Percentiles rank a stretch among this genome's conserved stretches.
Evolutionary conservation across 2,797 vertebrate genomes (phyloP).

Genomic region (Scolopax bukidnonensis): DNA sequence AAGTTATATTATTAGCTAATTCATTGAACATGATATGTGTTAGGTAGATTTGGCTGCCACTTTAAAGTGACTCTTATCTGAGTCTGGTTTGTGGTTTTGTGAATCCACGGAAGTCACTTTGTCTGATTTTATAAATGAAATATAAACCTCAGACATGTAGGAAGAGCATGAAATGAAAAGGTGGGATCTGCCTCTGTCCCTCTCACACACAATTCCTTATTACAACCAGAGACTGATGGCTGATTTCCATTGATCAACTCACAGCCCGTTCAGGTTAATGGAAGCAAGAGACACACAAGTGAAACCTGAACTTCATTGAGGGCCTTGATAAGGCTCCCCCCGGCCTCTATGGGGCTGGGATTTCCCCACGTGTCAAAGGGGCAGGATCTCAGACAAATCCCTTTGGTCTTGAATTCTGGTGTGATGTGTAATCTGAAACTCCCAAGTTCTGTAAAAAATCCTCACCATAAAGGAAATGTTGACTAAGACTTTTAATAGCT

Average conservation of each 20-base stretch:
- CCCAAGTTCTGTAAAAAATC: not conserved
- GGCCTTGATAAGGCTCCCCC: not conserved
- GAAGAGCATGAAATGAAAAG: not conserved
- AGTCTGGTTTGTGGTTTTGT: not conserved
- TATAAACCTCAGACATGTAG: not conserved
- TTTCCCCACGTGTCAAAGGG: not conserved
- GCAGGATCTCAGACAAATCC: not conserved
- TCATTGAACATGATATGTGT: conserved; percentile 54
- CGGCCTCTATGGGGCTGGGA: not conserved
- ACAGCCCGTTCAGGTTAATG: not conserved
- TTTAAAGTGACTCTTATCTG: conserved; percentile 10
- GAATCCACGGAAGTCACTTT: not conserved
- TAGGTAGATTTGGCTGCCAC: conserved; percentile 34
- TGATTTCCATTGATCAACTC: conserved; percentile 15
- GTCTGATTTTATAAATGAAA: not conserved
- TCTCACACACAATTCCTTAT: not conserved
- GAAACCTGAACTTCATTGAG: conserved; percentile 11
- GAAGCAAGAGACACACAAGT: not conserved
- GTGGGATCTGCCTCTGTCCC: not conserved
- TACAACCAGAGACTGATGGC: conserved; percentile 28
- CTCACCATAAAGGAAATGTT: not conserved
- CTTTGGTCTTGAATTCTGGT: not conserved
- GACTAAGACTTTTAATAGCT: not conserved
- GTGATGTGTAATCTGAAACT: accelerated
- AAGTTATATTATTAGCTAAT: conserved; percentile 75